phyloP scores from a whole-genome alignment of 2,888 invertebrate species.

The Lasioglossum villosulum region DNA sequence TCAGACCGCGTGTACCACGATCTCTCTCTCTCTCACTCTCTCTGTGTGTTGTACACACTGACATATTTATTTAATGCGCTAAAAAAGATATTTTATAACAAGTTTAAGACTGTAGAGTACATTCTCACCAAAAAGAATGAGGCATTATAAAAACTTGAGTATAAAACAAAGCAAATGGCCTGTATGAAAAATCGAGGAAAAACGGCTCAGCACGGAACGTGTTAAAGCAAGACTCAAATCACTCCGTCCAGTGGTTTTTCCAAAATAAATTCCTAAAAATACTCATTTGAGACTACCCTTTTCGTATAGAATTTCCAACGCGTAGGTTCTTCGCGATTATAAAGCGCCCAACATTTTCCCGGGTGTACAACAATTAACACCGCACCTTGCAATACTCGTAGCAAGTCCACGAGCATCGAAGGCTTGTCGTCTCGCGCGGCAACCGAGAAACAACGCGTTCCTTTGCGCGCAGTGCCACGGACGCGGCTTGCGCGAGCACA shows the following conservation, averaged over 20 bases:
- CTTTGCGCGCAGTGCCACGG: background rate
- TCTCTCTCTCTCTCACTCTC: too few relatives aligned
- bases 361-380: background rate
- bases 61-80: too few relatives aligned
- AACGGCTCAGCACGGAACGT: too few relatives aligned
- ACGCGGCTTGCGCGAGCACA: background rate
- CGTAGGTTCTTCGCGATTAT: background rate
- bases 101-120: too few relatives aligned
- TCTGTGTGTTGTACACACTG: too few relatives aligned
- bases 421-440: conserved; percentile 8
- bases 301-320: background rate
- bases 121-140: too few relatives aligned
- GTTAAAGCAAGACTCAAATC: too few relatives aligned
- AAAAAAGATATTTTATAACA: too few relatives aligned
- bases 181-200: too few relatives aligned
- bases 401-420: background rate
- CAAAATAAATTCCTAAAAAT: background rate
- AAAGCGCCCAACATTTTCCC: background rate
- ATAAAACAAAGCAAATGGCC: too few relatives aligned
- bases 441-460: conserved; percentile 8
- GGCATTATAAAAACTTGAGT: too few relatives aligned
- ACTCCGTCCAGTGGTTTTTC: background rate
- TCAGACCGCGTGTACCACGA: too few relatives aligned
- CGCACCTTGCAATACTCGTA: background rate
- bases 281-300: background rate